Conservation (phyloP, 1,140 invertebrate species). For the Eumaeus atala region DNA sequence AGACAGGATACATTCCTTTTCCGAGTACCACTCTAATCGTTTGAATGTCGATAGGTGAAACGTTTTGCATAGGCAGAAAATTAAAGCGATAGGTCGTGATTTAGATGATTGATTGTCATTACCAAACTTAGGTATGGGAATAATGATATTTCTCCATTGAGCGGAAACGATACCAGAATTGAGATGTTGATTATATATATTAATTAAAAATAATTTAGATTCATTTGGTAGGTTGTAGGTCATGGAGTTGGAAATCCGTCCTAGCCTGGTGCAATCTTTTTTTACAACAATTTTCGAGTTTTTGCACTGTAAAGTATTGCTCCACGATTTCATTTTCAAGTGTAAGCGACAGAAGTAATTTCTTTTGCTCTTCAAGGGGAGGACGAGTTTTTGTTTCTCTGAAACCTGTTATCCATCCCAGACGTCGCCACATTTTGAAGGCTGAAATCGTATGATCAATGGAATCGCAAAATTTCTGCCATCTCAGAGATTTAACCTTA, state of each 20-base stretch:
- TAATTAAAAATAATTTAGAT: constrained; percentile 15
- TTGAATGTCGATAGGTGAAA: constrained; percentile 18
- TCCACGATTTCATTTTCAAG: constrained; percentile 1
- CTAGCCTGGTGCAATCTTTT: constrained; percentile 24
- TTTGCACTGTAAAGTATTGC: neutral
- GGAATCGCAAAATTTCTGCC: no score
- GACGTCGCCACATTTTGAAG: no score
- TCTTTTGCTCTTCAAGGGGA: neutral
- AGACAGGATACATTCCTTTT: neutral
- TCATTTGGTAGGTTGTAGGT: constrained; percentile 21
- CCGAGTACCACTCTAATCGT: constrained; percentile 25
- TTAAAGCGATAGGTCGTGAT: constrained; percentile 37
- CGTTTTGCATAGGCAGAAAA: constrained; percentile 25
- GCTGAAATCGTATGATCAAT: no score
- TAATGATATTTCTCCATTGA: constrained; percentile 44
- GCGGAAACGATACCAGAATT: constrained; percentile 25
- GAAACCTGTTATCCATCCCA: no score
- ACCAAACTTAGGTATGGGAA: constrained; percentile 39
- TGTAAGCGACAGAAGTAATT: constrained; percentile 5
- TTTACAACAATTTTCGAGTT: constrained; percentile 15
- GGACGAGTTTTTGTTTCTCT: no score
- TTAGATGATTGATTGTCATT: neutral
- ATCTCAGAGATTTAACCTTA: no score
- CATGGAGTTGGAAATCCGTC: constrained; percentile 34
- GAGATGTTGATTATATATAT: constrained; percentile 26